These are phyloP conservation scores for Teleopsis dalmanni DNA, from an alignment of 1,140 invertebrate genomes.

Conservation along the genomic window DNA sequence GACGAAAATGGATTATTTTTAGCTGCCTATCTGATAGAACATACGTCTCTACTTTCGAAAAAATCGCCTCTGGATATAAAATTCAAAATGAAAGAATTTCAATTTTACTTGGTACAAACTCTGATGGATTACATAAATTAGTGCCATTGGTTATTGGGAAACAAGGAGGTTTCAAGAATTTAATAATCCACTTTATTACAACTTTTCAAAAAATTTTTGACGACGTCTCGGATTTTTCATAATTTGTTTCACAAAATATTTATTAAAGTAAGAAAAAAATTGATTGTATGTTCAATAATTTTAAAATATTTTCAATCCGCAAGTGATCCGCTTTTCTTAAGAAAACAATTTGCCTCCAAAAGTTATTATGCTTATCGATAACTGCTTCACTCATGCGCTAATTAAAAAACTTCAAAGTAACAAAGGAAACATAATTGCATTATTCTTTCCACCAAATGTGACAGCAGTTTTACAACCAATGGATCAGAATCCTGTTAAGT, in stretches of 20 bases:
- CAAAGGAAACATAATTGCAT: slow-evolving; percentile 19
- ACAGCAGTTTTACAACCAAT: slow-evolving; percentile 47
- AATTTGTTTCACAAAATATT: slow-evolving; percentile 2
- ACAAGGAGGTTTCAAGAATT: not conserved
- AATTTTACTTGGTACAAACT: no score
- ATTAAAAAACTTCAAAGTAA: not conserved
- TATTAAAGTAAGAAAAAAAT: slow-evolving; percentile 1
- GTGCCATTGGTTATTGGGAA: no score
- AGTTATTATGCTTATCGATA: not conserved
- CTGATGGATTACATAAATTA: no score
- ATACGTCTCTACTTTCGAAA: no score
- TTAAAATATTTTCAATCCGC: no score
- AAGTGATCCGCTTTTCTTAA: no score
- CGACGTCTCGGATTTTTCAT: slow-evolving; percentile 2
- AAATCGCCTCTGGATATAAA: no score
- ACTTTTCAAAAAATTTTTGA: not conserved
- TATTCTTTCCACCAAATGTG: slow-evolving; percentile 45
- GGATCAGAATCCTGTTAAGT: slow-evolving; percentile 45
- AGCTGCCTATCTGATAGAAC: no score
- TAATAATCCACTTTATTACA: not conserved
- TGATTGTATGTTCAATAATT: no score
- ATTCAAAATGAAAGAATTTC: no score
- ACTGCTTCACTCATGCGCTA: not conserved
- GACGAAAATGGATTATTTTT: no score
- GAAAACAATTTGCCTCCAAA: not conserved